These are phyloP conservation scores for Synaphobranchus kaupii DNA, from an alignment of 2,797 vertebrate species.

Conservation along the genomic window DNA sequence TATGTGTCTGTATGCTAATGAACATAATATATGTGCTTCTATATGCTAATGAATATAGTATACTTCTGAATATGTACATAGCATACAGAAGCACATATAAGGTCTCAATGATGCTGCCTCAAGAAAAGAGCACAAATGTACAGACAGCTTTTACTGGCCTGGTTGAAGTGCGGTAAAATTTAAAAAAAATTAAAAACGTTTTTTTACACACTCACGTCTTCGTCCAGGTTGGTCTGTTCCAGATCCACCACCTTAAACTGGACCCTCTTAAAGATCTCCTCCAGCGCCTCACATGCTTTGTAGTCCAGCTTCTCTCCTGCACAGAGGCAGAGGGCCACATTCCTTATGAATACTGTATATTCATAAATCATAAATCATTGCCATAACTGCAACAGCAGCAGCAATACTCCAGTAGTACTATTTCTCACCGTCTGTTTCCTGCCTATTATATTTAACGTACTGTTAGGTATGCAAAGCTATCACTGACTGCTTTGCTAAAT, in stretches of 20 bases:
- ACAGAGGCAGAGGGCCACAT: conserved; percentile 24
- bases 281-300: conserved; percentile 88
- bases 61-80: too few relatives aligned
- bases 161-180: not conserved
- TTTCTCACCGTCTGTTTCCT: not conserved
- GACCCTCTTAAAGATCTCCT: conserved; percentile 91
- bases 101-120: too few relatives aligned
- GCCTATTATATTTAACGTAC: not conserved
- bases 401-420: not conserved
- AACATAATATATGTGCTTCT: too few relatives aligned
- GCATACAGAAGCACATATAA: too few relatives aligned
- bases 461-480: not conserved
- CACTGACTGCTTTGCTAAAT: not conserved
- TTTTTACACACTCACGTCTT: conserved; percentile 88
- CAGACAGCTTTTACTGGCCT: not conserved
- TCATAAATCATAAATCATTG: not conserved
- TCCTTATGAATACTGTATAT: not conserved
- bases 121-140: not conserved
- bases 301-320: conserved; percentile 92
- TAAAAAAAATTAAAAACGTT: too few relatives aligned
- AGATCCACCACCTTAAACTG: conserved; percentile 91
- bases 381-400: not conserved
- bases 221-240: conserved; percentile 91
- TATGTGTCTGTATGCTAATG: too few relatives aligned
- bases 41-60: too few relatives aligned